phyloP scores from a whole-genome alignment of 2,797 vertebrate species.

The Podarcis lilfordi region DNA sequence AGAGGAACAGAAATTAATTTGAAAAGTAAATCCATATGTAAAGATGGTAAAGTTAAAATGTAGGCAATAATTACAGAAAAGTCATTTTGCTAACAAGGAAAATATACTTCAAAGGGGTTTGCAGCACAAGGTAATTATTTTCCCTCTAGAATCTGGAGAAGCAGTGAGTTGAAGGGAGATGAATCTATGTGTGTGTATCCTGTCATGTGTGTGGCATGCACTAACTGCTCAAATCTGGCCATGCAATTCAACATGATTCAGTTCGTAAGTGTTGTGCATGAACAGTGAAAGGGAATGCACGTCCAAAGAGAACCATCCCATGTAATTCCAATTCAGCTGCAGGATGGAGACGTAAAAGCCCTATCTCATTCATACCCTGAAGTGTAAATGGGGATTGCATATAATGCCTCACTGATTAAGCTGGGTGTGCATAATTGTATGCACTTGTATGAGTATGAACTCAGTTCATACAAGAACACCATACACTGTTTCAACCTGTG shows the following conservation, averaged over 20 bases:
- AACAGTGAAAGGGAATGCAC: neutral
- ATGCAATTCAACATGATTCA: neutral
- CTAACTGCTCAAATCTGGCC: neutral
- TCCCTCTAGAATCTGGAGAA: conserved; percentile 52
- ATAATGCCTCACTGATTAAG: neutral
- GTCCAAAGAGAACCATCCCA: neutral
- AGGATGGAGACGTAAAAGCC: neutral
- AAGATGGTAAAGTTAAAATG: conserved; percentile 65
- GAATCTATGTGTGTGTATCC: conserved; percentile 59
- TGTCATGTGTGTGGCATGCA: neutral
- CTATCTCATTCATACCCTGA: neutral
- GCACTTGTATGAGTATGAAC: too few species aligned
- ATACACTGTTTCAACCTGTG: neutral
- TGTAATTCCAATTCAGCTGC: neutral
- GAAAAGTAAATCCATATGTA: conserved; percentile 70
- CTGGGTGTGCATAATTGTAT: neutral
- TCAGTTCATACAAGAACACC: neutral
- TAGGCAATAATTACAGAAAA: conserved; percentile 67
- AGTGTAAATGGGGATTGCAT: neutral
- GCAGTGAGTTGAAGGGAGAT: conserved; percentile 55
- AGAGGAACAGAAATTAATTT: conserved; percentile 64
- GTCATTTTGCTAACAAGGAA: conserved; percentile 63
- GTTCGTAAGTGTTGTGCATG: too few species aligned
- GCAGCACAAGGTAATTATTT: conserved; percentile 55
- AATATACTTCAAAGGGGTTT: conserved; percentile 61